Percentiles rank a stretch among this genome's conserved stretches.
phyloP scores from a whole-genome alignment of 2,113 vertebrate genomes.

The Dipodomys merriami region DNA sequence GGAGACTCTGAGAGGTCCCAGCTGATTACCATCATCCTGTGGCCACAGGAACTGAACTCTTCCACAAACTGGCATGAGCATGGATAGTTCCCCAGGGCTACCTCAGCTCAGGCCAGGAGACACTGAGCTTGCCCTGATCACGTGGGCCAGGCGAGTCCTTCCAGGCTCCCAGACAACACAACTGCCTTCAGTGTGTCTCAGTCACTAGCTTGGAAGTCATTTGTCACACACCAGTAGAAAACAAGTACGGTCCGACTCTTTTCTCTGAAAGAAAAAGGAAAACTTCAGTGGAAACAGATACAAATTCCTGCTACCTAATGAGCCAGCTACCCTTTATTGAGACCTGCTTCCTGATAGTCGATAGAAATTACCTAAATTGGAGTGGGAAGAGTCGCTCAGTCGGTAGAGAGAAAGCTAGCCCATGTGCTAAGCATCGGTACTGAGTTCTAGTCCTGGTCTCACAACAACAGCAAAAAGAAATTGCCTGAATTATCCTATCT shows the following conservation, averaged over 20 bases:
- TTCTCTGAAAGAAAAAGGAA: neutral
- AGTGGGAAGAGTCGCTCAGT: neutral
- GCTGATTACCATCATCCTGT: neutral
- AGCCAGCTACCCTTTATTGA: fast-evolving
- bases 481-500: neutral
- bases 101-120: neutral
- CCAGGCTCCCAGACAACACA: no score
- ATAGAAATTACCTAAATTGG: neutral
- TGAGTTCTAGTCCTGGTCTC: neutral
- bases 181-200: neutral
- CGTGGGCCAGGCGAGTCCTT: neutral
- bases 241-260: neutral
- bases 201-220: neutral
- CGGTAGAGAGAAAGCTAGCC: neutral
- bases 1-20: no score
- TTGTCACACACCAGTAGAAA: neutral
- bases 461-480: neutral
- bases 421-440: neutral
- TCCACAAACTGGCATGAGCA: neutral
- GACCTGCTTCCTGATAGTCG: no score
- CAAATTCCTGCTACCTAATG: no score
- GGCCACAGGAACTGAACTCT: neutral
- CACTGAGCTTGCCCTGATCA: fast-evolving
- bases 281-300: neutral
- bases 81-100: no score